These are phyloP conservation scores for Sialis fuliginosa DNA, from an alignment of 2,888 invertebrate species.

Conservation along the genomic window DNA sequence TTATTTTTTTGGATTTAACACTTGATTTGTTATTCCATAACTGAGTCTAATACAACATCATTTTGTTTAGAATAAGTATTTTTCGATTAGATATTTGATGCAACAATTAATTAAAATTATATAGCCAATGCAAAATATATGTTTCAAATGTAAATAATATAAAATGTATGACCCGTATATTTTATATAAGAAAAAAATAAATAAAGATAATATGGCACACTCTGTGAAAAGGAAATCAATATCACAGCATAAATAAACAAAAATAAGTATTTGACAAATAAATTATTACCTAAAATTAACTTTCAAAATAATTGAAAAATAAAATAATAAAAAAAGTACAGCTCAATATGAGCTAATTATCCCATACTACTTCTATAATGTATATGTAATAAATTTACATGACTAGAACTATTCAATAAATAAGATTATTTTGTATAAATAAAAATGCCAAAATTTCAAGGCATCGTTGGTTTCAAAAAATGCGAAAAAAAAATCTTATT, in stretches of 20 bases:
- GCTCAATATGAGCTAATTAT: slow-evolving; percentile 6
- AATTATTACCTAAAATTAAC: not conserved
- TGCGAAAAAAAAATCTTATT: not conserved
- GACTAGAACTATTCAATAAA: not conserved
- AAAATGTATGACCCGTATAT: no score
- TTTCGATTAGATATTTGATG: no score
- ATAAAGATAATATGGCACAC: no score
- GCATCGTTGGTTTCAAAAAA: slow-evolving; percentile 8
- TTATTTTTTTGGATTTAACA: no score
- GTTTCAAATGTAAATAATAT: no score
- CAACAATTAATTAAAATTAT: no score
- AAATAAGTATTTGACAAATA: not conserved
- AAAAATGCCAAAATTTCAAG: slow-evolving; percentile 9
- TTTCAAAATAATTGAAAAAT: not conserved
- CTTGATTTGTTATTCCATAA: no score
- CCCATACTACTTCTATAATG: not conserved
- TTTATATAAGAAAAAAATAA: no score
- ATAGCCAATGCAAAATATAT: no score
- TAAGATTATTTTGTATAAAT: not conserved
- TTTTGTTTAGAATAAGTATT: no score
- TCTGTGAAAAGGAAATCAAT: no score
- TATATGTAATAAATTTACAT: not conserved
- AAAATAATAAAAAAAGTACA: not conserved
- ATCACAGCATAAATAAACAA: not conserved
- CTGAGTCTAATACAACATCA: no score